Base-by-base conservation (phyloP, 2,797 vertebrate species). In the Etheostoma nigrum region DNA sequence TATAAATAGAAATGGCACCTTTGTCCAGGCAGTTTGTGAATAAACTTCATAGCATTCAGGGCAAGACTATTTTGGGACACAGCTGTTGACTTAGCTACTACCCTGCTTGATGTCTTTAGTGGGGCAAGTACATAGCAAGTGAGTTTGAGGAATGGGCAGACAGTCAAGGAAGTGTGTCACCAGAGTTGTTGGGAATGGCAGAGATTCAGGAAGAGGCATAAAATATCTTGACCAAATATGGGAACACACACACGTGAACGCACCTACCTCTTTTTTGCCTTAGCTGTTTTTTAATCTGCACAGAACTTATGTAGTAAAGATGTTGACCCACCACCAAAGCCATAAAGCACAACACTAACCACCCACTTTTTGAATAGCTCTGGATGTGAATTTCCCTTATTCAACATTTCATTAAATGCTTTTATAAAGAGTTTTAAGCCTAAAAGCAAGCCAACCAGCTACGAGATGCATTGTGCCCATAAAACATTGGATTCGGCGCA, bases 191-290 rank as follows among this genome's bases (percentile, higher is more conserved):
- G 47, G 63, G 60, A 81, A 72, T 42, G 2, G 69, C 60, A 70
- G 51, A n/a, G 77, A 60, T 74, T 82, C 74, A 71, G 62, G 57
- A 72, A 60, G 55, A 62, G 75, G 63, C 49, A 70, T 60, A 57
- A 67, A 70, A 55, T 21, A 53, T 59, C 65, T 51, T 85, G 80
- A 92, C 91, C 93, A 91, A 88, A 94, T 91, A 95, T 87, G 92
- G 92, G 11, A 74, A 72, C 54, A 45, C 53, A 58, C 76, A 64
- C 36, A 19, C 2, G 0, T 6, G 14, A 58, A 80, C 70, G 47
- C 70, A 42, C 68, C n/a, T 30, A 6, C 40, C 5, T 57, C 15
- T 27, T 18, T 18, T 49, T 25, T 49, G 30, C 33, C 65, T 68
- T 36, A 16, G 25, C 33, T 45, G 49, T 19, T 11, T 54, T 48